These are phyloP conservation scores for Bellardia bayeri DNA, from an alignment of 2,888 invertebrate species.

Conservation along the genomic window DNA sequence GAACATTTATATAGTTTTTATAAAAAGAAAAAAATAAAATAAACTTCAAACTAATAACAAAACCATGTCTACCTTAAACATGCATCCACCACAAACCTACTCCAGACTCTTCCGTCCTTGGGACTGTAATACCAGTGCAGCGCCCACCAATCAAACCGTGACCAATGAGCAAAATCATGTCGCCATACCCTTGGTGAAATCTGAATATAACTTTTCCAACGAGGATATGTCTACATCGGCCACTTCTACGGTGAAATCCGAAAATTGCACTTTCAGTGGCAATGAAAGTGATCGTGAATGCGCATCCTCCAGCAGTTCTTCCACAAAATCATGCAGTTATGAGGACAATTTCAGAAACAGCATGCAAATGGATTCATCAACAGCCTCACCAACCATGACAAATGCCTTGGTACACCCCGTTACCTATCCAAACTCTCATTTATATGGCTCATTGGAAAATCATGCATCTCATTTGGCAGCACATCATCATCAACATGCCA, in stretches of 20 bases:
- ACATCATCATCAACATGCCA: constrained; percentile 18
- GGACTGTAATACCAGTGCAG: constrained; percentile 83
- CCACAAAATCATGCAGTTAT: constrained; percentile 76
- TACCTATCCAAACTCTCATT: constrained; percentile 45
- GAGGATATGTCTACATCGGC: constrained; percentile 29
- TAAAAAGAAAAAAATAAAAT: constrained; percentile 52
- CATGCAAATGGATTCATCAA: constrained; percentile 61
- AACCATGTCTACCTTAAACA: constrained; percentile 79
- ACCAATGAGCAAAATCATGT: background rate
- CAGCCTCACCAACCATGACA: constrained; percentile 10
- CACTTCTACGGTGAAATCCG: constrained; percentile 48
- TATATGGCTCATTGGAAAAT: constrained; percentile 51
- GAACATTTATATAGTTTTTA: constrained; percentile 20
- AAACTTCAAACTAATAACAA: background rate
- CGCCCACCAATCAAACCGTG: constrained; percentile 43
- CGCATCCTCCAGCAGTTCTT: constrained; percentile 75
- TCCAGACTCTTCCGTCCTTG: constrained; percentile 87
- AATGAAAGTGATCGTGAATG: constrained; percentile 78
- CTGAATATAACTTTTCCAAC: constrained; percentile 35
- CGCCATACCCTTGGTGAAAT: constrained; percentile 33
- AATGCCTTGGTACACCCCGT: constrained; percentile 9
- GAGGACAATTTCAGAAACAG: constrained; percentile 78
- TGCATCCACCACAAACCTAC: constrained; percentile 84
- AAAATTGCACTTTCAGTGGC: constrained; percentile 69
- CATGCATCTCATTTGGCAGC: constrained; percentile 51